Evolutionary conservation across 2,113 vertebrate species (phyloP).

Genomic region (Brachionichthys hirsutus): DNA sequence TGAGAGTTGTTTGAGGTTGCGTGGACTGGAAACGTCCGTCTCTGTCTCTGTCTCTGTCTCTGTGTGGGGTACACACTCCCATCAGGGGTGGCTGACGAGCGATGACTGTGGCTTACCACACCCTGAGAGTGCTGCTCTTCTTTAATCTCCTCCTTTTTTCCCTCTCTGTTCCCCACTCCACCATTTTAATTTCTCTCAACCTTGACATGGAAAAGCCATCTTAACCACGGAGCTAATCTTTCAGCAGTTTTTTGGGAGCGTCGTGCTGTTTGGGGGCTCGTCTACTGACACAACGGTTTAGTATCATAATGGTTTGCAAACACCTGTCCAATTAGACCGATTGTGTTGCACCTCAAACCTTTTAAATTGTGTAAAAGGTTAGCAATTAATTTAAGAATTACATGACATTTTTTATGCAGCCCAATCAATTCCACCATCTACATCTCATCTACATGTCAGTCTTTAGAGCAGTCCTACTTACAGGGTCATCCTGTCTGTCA

Average conservation of each 20-base stretch:
- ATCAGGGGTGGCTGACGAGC: conserved; percentile 67
- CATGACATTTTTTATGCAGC: too few species aligned
- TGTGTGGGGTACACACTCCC: conserved; percentile 57
- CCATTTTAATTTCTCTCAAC: conserved; percentile 67
- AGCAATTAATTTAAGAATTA: too few species aligned
- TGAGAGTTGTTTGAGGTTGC: conserved; percentile 65
- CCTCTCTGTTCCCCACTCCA: conserved; percentile 45
- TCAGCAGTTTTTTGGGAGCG: conserved; percentile 49
- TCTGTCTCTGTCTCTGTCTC: conserved; percentile 70
- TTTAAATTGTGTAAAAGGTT: too few species aligned
- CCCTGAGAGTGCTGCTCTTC: conserved; percentile 62
- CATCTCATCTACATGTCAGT: conserved; percentile 36
- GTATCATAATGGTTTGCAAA: conserved; percentile 65
- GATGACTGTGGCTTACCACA: conserved; percentile 68
- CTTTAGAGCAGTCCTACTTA: too few species aligned
- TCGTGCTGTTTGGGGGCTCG: conserved; percentile 68
- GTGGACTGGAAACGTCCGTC: conserved; percentile 65
- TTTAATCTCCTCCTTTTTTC: conserved; percentile 65
- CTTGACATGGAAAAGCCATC: conserved; percentile 65
- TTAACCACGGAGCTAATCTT: conserved; percentile 62
- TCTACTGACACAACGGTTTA: conserved; percentile 65
- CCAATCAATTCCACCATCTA: too few species aligned
- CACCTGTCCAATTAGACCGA: conserved; percentile 76
- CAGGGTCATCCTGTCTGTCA: too few species aligned
- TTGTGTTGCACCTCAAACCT: conserved; percentile 69